A percentile compares a stretch with the other conserved stretches of the same genome.
Evolutionary conservation across 2,113 vertebrate species (phyloP).

Genomic region (Podarcis muralis): DNA sequence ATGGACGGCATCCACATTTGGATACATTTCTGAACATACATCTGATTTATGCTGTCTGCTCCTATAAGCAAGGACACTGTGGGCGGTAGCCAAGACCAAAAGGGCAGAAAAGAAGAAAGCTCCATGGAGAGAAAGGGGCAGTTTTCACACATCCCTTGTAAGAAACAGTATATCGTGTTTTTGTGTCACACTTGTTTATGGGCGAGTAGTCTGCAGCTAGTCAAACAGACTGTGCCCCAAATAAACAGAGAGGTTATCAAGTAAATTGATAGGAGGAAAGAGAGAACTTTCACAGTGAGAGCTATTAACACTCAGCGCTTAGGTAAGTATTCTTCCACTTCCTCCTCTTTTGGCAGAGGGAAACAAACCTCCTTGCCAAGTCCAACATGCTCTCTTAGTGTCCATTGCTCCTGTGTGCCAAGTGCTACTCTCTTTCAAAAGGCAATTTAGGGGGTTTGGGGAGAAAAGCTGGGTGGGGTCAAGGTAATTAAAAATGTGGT

Average conservation of each 20-base stretch:
- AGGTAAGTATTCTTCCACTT: slow-evolving; percentile 8
- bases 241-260: slow-evolving; percentile 3
- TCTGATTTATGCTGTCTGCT: no score
- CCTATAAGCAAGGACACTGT: not conserved
- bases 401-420: not conserved
- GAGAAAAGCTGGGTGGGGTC: not conserved
- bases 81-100: not conserved
- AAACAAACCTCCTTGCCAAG: slow-evolving; percentile 38
- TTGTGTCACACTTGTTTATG: not conserved
- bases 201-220: not conserved
- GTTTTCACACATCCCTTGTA: not conserved
- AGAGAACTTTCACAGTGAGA: not conserved
- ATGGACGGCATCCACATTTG: not conserved
- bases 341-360: slow-evolving; percentile 51
- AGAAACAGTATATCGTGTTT: not conserved
- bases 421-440: not conserved
- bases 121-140: no score
- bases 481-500: not conserved
- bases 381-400: slow-evolving; percentile 35
- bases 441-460: slow-evolving; percentile 22
- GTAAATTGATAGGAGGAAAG: not conserved
- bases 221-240: not conserved
- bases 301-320: slow-evolving; percentile 13
- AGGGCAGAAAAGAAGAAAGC: not conserved
- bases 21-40: no score